Base-by-base conservation (phyloP, 2,797 vertebrate species). In the Naso thynnoides region DNA sequence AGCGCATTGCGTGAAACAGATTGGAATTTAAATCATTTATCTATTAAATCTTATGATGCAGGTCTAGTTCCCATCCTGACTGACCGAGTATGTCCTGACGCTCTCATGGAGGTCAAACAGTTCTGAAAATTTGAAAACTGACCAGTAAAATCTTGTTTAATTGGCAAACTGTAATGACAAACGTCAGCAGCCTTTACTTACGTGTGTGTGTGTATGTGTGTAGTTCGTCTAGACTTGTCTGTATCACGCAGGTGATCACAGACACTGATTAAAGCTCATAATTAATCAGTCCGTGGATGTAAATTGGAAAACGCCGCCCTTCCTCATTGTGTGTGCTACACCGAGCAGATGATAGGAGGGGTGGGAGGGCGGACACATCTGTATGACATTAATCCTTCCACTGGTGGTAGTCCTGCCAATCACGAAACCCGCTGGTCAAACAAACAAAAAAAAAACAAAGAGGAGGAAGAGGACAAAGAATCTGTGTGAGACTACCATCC, bases 201-300 rank as follows among this genome's bases (percentile, higher is more conserved):
- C 19, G 23, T 15, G 59, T 60, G 50, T 39, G 45, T 65, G 65
- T 59, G 13, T 61, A 29, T 36, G 45, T 41, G 50, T 29, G 13
- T 19, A 55, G 33, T 18, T 56, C 0, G 68, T 60, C 33, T 36
- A 19, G 21, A 45, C 61, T 36, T 38, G 63, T 77, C 57, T 44
- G 59, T 36, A 49, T 79, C 57, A 58, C n/a, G n/a, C 18, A 29
- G 71, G 45, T 71, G 52, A 76, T 59, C 67, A 72, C 13, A 3
- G 44, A 27, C n/a, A n/a, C 69, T 64, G 74, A 86, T 88, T 82
- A 78, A 76, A 74, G 31, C 56, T 71, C 47, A 36, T 76, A 83
- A 89, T 88, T 61, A 77, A 81, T 87, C 79, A 66, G 71, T 82
- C 78, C 73, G 83, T 63, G 69, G 64, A 24, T 21, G 31, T 39